Conservation (phyloP, 2,113 vertebrate species). For the Butastur rufipennis region DNA sequence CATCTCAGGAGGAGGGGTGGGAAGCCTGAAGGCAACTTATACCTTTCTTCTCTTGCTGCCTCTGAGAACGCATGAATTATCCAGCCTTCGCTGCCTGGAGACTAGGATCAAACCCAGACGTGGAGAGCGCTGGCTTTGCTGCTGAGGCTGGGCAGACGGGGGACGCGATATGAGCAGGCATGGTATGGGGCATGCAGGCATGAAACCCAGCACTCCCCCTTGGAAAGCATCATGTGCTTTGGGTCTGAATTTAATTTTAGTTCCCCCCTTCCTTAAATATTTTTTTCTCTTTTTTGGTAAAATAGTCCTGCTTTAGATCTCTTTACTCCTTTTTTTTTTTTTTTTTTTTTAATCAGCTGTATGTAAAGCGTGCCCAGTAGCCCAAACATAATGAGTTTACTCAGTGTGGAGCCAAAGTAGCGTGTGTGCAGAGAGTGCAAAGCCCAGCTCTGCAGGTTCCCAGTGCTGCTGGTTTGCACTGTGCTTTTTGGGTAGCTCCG, state of each 20-base stretch:
- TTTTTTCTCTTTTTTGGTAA: background rate
- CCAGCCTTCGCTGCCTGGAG: background rate
- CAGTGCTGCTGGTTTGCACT: background rate
- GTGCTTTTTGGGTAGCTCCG: background rate
- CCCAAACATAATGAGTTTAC: background rate
- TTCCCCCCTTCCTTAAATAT: background rate
- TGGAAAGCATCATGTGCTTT: background rate
- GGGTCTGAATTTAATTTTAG: background rate
- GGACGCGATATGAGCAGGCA: background rate
- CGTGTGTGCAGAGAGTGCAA: background rate
- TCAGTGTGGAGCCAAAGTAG: background rate
- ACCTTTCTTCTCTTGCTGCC: background rate
- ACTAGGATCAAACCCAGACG: slow-evolving; percentile 7
- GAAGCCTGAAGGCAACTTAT: slow-evolving; percentile 35
- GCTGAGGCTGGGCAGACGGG: rapidly evolving
- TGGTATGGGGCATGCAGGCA: background rate
- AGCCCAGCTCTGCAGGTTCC: background rate
- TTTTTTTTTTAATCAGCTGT: background rate
- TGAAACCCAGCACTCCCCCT: background rate
- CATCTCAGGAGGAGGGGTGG: background rate
- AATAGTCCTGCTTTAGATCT: background rate
- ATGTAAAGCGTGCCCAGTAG: background rate
- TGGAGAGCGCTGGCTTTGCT: background rate
- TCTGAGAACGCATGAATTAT: slow-evolving; percentile 28
- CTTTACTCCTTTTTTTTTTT: background rate